phyloP scores from a whole-genome alignment of 2,888 invertebrate species.

The Eristalinus sepulchralis region DNA sequence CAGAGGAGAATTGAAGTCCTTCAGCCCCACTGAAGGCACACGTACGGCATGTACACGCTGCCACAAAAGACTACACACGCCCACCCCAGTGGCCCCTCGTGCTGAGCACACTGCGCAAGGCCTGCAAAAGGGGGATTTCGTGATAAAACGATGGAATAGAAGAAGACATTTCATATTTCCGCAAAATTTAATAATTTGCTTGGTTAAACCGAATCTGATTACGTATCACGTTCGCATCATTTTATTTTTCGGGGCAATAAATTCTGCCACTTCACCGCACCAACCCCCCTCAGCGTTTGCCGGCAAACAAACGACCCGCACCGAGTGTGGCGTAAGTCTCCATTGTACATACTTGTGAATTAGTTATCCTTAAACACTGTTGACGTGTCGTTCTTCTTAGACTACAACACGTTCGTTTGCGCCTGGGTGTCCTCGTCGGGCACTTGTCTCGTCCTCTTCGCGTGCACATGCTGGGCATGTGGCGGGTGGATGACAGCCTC shows the following conservation, averaged over 20 bases:
- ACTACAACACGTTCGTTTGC: slow-evolving; percentile 29
- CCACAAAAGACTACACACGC: background rate
- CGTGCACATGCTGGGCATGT: background rate
- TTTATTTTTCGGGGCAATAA: slow-evolving; percentile 61
- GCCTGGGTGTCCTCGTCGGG: slow-evolving; percentile 33
- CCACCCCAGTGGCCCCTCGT: background rate
- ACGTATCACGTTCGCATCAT: slow-evolving; percentile 56
- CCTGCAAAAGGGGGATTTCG: slow-evolving; percentile 1
- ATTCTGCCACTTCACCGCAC: slow-evolving; percentile 20
- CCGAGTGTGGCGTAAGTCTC: slow-evolving; percentile 10
- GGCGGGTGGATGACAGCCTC: background rate
- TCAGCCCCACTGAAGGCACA: slow-evolving; percentile 7
- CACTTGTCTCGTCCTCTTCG: background rate
- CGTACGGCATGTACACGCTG: background rate
- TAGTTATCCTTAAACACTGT: slow-evolving; percentile 57
- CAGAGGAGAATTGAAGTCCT: slow-evolving; percentile 29
- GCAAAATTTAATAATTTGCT: slow-evolving; percentile 66
- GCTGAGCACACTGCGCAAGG: too few species aligned
- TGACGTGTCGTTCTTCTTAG: slow-evolving; percentile 49
- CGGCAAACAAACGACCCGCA: background rate
- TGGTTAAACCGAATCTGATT: slow-evolving; percentile 61
- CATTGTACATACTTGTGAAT: slow-evolving; percentile 43
- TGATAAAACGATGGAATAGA: slow-evolving; percentile 33
- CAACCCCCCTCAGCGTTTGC: background rate
- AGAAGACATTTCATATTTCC: slow-evolving; percentile 64